Conservation (phyloP, 2,797 vertebrate species). For the Jordanella pulchra region DNA sequence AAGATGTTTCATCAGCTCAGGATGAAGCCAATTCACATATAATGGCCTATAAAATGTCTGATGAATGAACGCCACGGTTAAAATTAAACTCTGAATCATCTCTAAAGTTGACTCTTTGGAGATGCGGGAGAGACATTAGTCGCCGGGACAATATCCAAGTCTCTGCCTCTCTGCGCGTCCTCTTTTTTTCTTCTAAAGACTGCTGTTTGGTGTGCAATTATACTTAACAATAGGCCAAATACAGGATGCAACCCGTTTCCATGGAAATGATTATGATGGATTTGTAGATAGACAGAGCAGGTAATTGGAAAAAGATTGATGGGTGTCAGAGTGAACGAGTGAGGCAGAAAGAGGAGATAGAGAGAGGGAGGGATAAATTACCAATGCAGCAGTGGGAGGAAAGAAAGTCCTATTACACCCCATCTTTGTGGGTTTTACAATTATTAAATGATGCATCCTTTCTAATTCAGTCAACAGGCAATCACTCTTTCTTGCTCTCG, state of each 20-base stretch:
- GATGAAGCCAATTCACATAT: conserved; percentile 48
- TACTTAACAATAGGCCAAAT: conserved; percentile 79
- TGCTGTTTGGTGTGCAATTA: conserved; percentile 73
- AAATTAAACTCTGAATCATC: conserved; percentile 54
- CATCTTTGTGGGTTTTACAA: conserved; percentile 80
- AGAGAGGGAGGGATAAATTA: conserved; percentile 71
- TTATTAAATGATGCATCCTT: conserved; percentile 77
- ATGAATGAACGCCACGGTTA: conserved; percentile 50
- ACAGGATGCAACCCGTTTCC: conserved; percentile 81
- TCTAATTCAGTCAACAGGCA: conserved; percentile 73
- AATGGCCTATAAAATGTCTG: conserved; percentile 50
- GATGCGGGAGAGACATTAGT: conserved; percentile 48
- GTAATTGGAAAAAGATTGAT: conserved; percentile 89
- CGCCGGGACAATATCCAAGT: conserved; percentile 53
- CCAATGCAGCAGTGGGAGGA: conserved; percentile 60
- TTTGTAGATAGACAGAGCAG: conserved; percentile 83
- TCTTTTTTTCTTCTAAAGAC: conserved; percentile 57
- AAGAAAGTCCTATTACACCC: conserved; percentile 74
- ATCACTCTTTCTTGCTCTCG: conserved; percentile 63
- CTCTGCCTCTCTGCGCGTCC: conserved; percentile 41
- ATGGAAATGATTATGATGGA: conserved; percentile 86
- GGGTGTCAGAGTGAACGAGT: conserved; percentile 71
- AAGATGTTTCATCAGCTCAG: conserved; percentile 44
- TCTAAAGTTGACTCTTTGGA: conserved; percentile 57
- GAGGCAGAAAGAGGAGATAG: conserved; percentile 54